Evolutionary conservation across 2,113 vertebrate genomes (phyloP).

Genomic region (Dipodomys ordii): DNA sequence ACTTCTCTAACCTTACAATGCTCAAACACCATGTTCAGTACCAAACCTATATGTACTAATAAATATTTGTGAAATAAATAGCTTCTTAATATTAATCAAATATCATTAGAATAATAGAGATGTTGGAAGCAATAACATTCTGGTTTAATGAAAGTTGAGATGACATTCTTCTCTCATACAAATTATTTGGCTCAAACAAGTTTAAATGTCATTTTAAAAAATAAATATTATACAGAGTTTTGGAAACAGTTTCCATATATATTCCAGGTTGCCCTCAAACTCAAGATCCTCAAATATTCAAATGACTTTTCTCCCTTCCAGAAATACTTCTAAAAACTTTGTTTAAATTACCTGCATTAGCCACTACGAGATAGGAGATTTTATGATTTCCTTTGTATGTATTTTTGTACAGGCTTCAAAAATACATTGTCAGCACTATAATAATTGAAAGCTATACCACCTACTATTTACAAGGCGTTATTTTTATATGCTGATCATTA

Average conservation of each 20-base stretch:
- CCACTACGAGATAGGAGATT: background rate
- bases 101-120: background rate
- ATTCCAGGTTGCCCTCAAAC: too few relatives aligned
- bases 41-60: background rate
- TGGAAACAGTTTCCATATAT: too few relatives aligned
- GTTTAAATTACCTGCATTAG: background rate
- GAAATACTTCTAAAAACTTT: background rate
- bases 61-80: background rate
- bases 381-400: background rate
- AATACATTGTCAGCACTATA: background rate
- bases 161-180: background rate
- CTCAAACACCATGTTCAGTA: too few relatives aligned
- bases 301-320: background rate
- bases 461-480: too few relatives aligned
- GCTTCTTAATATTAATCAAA: background rate
- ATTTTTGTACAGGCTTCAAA: background rate
- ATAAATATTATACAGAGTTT: too few relatives aligned
- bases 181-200: background rate
- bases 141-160: background rate
- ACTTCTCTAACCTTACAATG: background rate
- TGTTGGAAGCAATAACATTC: background rate
- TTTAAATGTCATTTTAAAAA: too few relatives aligned
- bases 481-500: background rate
- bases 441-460: background rate
- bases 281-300: too few relatives aligned